Evolutionary conservation across 2,113 vertebrate species (phyloP).

Genomic region (Hiodon alosoides): DNA sequence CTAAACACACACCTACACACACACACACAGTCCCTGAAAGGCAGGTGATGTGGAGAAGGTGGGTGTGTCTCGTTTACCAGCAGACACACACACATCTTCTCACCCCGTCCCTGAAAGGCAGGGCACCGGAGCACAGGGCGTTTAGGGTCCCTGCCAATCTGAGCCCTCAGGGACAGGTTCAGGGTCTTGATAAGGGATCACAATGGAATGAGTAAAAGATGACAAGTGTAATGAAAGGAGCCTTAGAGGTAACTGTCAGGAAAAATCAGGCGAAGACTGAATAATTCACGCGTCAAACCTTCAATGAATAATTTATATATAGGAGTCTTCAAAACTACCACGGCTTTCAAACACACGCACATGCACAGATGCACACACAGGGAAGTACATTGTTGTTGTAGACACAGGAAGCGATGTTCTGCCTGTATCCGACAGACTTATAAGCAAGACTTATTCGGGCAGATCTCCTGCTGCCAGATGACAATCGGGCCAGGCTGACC

Average conservation of each 20-base stretch:
- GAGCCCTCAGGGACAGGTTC: conserved; percentile 64
- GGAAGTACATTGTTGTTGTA: no score
- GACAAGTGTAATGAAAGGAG: conserved; percentile 69
- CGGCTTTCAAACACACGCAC: neutral
- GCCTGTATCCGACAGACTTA: neutral
- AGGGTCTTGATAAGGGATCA: conserved; percentile 61
- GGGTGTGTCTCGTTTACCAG: neutral
- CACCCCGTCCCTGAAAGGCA: conserved; percentile 59
- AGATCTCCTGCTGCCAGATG: neutral
- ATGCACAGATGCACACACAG: neutral
- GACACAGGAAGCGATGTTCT: neutral
- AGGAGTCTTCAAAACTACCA: neutral
- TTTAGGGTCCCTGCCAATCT: conserved; percentile 68
- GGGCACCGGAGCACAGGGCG: conserved; percentile 54
- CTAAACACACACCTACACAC: no score
- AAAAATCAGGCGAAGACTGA: conserved; percentile 71
- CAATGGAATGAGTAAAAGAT: conserved; percentile 76
- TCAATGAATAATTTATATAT: conserved; percentile 48
- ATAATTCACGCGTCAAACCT: conserved; percentile 80
- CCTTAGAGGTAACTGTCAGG: conserved; percentile 65
- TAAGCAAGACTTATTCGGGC: neutral
- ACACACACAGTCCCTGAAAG: no score
- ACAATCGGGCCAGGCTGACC: no score
- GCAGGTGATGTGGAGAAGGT: no score
- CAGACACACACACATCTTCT: neutral